Evolutionary conservation across 2,113 vertebrate genomes (phyloP), one percentile per base, ranked within the genome.

Genomic region (Naja naja): DNA sequence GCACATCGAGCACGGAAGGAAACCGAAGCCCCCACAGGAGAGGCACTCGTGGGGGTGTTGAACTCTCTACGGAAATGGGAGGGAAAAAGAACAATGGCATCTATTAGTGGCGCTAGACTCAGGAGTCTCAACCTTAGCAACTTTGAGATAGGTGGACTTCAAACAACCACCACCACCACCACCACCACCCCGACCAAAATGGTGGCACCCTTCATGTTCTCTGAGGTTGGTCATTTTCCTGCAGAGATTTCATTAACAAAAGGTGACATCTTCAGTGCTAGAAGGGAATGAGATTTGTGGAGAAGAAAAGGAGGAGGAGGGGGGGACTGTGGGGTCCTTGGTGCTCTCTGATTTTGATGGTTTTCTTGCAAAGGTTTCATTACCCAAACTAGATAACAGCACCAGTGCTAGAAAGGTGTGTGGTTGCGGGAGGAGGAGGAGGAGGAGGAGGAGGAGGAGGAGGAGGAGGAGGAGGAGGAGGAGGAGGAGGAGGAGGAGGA

Each of bases 1-100:
- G 99, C 99, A 99, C 98, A 97, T 98, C 53, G 98, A 98, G 97
- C 99, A 99, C 1, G 98, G 99, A 97, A 99, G 96, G 95, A 99
- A 99, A 95, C 99, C 98, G 85, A 98, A 99, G 95, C 98, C 99
- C 92, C 99, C 99, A 0, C 99, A 99, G 90, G 97, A 98, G 96
- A 91, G 98, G 97, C 99, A 99, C 96, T 98, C 98, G 0, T 99
- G 98, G 89, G 99, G 99, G 52, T 98, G 99, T 97, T 99, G 99
- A 53, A 99, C 99, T 97, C 98, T 98, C 99, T 99, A 95, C 27
- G 94, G 43, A 91, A 93, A 5, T n/a, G 22, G 95, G 25, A 94
- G 90, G 94, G n/a, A 90, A 0, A 64, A 88, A 55, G 91, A 64
- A 90, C 45, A 10, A 0, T 39, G 96, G 89, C 95, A 10, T 14